phyloP scores from a whole-genome alignment of 2,888 invertebrate genomes.

The Troglohyphantes excavatus region DNA sequence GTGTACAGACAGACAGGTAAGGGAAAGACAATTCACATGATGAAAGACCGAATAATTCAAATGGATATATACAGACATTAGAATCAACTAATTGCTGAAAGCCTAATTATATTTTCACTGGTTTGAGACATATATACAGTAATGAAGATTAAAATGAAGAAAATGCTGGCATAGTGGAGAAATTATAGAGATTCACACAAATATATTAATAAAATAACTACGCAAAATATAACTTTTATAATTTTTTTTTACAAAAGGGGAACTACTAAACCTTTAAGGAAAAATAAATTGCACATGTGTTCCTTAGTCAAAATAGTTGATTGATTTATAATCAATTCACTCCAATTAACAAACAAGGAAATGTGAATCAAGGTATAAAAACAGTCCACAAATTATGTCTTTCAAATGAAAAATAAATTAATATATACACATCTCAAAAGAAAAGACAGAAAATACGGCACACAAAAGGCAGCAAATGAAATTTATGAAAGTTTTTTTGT shows the following conservation, averaged over 20 bases:
- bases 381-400: constrained; percentile 58
- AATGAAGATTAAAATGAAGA: not conserved
- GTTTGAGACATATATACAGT: not conserved
- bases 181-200: not conserved
- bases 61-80: constrained; percentile 42
- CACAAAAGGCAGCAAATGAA: constrained; percentile 44
- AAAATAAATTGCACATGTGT: not conserved
- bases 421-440: constrained; percentile 14
- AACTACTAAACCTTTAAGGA: not conserved
- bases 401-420: constrained; percentile 65
- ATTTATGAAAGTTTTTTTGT: not conserved
- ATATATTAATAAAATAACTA: constrained; percentile 1
- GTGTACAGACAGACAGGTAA: constrained; percentile 5
- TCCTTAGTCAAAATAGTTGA: not conserved
- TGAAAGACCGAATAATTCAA: constrained; percentile 25
- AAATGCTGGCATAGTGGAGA: not conserved
- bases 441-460: constrained; percentile 23
- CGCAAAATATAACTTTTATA: not conserved
- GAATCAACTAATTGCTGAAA: not conserved
- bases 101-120: not conserved
- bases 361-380: not conserved
- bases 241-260: not conserved
- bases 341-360: not conserved
- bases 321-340: not conserved
- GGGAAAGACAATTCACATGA: constrained; percentile 9